Base-by-base conservation (phyloP, 2,113 vertebrate genomes). In the Pogona vitticeps region DNA sequence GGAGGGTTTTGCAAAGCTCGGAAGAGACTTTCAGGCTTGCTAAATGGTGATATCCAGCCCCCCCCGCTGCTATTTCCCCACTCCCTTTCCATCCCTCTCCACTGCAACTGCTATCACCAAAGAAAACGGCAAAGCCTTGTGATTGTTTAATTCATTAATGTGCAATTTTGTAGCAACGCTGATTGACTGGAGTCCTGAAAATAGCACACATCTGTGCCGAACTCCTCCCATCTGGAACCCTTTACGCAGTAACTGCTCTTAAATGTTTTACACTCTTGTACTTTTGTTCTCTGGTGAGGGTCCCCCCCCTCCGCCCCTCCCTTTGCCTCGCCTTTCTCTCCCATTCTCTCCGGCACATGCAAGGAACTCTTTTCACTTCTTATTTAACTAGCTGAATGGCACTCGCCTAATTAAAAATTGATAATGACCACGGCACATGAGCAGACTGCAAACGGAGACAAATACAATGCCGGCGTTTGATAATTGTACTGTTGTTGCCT, bases 61-160 rank as follows among this genome's bases (percentile, higher is more conserved):
- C 36, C 20, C 87, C 36, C 46, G 9, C 33, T 40, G 78, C 77
- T 42, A 68, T 63, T 10, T 6, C 6, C 52, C 7, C 21, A 12
- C 59, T 23, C 7, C 8, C n/a, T n/a, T n/a, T n/a, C n/a, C n/a
- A n/a, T n/a, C 38, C 31, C 23, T 28, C 63, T 71, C 75, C 83
- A 31, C 59, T 17, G 87, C 82, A 70, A 81, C 78, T 59, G 61
- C 80, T 76, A 85, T 42, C 9, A 81, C 83, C 72, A 81, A 85
- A 76, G 71, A 81, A 7, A 8, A 71, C 31, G 36, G 59, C 40
- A 68, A 76, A 76, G 28, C 15, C 61, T 21, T 20, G 15, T 33
- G 58, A 71, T 33, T 81, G 77, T 76, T 88, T 85, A 83, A 88
- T 88, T 88, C 70, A 88, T 88, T 85, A 88, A 88, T 88, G 59